phyloP scores from a whole-genome alignment of 1,140 invertebrate species.

The Orchestia grillus region DNA sequence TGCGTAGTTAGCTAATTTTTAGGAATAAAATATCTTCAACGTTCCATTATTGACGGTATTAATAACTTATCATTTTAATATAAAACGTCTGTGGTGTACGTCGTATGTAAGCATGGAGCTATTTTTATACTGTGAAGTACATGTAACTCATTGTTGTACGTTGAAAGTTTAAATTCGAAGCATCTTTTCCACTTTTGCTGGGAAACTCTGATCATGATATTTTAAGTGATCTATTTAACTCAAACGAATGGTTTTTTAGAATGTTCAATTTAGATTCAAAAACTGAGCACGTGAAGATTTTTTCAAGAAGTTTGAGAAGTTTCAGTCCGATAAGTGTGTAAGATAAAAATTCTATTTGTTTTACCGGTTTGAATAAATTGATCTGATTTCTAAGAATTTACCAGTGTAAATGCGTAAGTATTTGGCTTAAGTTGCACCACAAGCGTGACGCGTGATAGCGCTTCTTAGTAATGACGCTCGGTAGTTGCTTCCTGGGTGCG shows the following conservation, averaged over 20 bases:
- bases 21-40: neutral
- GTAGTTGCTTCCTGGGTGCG: neutral
- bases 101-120: neutral
- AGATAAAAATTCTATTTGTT: neutral
- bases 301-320: neutral
- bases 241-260: neutral
- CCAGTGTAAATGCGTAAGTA: neutral
- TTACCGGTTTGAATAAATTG: neutral
- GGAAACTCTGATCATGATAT: neutral
- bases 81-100: neutral
- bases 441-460: neutral
- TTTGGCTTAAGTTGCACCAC: neutral
- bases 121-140: neutral
- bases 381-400: neutral
- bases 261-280: neutral
- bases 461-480: neutral
- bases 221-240: neutral
- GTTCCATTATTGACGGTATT: constrained; percentile 8
- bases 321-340: neutral
- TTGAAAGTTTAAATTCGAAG: neutral
- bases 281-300: neutral
- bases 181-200: neutral
- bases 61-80: neutral
- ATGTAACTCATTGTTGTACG: neutral
- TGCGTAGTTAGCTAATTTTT: neutral